Evolutionary conservation across 2,113 vertebrate genomes (phyloP), one percentile per base, ranked within the genome.

Genomic region (Bombycilla garrulus): DNA sequence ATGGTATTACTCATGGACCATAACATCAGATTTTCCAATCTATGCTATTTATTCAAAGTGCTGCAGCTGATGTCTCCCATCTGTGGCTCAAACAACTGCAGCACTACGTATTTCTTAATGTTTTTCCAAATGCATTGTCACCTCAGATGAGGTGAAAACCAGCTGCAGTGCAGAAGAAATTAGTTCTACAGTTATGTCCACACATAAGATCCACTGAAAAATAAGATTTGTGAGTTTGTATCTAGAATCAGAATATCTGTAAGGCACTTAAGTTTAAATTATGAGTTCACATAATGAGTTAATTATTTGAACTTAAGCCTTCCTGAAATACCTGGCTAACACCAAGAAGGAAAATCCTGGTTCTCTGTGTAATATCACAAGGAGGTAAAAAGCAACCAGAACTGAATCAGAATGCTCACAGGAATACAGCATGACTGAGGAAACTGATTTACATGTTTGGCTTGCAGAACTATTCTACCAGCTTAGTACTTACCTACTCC

Each of bases 401-500:
- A 91, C 28, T 48, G 38, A 74, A 81, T 40, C n/a, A 67, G 29
- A 71, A 94, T 1, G 6, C 38, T 67, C 62, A 72, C 29, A 91
- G 53, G 66, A 92, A 50, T 29, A 54, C 80, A 85, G 35, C 14
- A 50, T 16, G 33, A 60, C 29, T 81, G 51, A 89, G 33, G 61
- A 81, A 78, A 85, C 33, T 29, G 11, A 80, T 74, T 62, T 47
- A 74, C 26, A 90, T 1, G 1, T 35, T 21, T 81, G 69, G 25
- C 20, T 90, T 81, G 83, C 56, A 79, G 42, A 81, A 45, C 42
- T 67, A 3, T 74, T 94, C 81, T 35, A 71, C 11, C 42, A 71
- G 28, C 5, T 66, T 47, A 58, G 18, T 66, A 94, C 95, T 93
- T 87, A 84, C 60, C 84, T 61, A 50, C 18, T 93, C 22, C 90